phyloP scores from a whole-genome alignment of 2,888 invertebrate species.

The Psococerastis gibbosa region DNA sequence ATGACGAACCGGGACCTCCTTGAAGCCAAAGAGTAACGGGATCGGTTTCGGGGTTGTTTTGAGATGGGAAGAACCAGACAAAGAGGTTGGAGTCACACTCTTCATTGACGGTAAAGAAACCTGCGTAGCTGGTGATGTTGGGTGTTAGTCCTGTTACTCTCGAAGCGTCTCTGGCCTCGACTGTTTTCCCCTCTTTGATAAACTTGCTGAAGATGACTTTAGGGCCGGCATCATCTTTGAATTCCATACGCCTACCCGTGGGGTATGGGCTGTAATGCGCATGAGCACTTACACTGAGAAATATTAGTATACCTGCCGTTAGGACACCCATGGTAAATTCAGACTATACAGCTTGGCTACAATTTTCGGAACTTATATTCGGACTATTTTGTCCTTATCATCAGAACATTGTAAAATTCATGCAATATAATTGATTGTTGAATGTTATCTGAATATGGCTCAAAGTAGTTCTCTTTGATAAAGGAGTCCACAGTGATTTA shows the following conservation, averaged over 20 bases:
- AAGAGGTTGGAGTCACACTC: slow-evolving; percentile 35
- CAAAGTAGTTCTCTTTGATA: too few relatives aligned
- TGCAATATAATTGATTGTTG: too few relatives aligned
- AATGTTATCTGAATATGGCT: too few relatives aligned
- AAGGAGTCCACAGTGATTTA: too few relatives aligned
- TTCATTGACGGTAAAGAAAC: slow-evolving; percentile 38
- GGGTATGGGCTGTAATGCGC: too few relatives aligned
- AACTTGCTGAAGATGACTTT: not conserved
- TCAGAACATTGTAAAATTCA: too few relatives aligned
- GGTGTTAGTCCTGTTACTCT: not conserved
- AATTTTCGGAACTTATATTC: too few relatives aligned
- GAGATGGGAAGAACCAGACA: slow-evolving; percentile 45
- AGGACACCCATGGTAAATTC: too few relatives aligned
- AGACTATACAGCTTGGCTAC: too few relatives aligned
- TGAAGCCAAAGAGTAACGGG: slow-evolving; percentile 35
- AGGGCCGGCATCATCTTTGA: not conserved
- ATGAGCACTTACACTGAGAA: too few relatives aligned
- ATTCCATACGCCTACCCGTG: not conserved
- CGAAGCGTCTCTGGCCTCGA: not conserved
- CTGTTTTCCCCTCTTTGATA: not conserved
- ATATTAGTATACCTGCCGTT: too few relatives aligned
- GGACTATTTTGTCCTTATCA: too few relatives aligned
- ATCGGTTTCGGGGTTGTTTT: slow-evolving; percentile 25
- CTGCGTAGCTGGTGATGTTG: slow-evolving; percentile 32
- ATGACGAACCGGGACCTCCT: slow-evolving; percentile 34